These are phyloP conservation scores for Ciconia stormi DNA, from an alignment of 2,113 vertebrate species.

Conservation along the genomic window DNA sequence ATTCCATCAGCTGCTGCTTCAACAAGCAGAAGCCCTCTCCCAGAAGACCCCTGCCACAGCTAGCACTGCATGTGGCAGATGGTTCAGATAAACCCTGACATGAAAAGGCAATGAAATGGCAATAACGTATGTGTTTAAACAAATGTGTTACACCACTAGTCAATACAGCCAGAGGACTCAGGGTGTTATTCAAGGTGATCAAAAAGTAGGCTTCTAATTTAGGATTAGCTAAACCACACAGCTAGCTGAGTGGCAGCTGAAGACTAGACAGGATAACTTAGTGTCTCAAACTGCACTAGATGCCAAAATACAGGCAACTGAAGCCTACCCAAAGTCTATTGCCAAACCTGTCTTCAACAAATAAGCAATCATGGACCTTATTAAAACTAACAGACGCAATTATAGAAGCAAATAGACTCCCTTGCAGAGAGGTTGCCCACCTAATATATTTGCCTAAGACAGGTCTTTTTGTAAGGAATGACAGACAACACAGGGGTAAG, in stretches of 20 bases:
- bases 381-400: background rate
- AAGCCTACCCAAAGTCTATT: background rate
- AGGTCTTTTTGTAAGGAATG: background rate
- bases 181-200: background rate
- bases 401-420: background rate
- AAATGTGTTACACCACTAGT: background rate
- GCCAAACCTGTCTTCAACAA: background rate
- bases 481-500: background rate
- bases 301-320: background rate
- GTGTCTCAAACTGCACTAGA: background rate
- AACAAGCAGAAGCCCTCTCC: background rate
- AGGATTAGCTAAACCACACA: background rate
- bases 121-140: background rate
- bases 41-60: background rate
- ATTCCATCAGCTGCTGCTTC: background rate
- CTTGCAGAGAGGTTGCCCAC: background rate
- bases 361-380: background rate
- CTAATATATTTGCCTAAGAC: background rate
- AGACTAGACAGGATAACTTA: background rate
- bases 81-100: background rate
- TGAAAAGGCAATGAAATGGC: background rate
- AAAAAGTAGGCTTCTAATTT: background rate
- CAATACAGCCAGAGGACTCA: background rate
- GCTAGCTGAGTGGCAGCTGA: background rate
- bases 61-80: background rate